Evolutionary conservation across 2,888 invertebrate species (phyloP).

Genomic region (Pterostichus niger): DNA sequence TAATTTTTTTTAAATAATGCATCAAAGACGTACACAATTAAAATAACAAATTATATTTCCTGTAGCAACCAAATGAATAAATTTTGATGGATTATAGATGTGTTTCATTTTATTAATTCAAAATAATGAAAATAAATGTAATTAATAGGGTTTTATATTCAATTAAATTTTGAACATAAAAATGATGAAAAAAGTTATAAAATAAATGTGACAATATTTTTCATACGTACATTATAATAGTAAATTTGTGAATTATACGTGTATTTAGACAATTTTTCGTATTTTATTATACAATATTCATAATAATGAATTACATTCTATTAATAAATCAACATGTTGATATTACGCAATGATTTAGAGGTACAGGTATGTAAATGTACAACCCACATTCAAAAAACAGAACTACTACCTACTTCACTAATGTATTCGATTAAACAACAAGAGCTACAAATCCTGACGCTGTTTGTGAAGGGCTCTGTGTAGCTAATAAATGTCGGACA

Average conservation of each 20-base stretch:
- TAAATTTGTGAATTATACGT: constrained; percentile 29
- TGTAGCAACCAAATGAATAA: too few relatives aligned
- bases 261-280: constrained; percentile 2
- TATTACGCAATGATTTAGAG: constrained; percentile 39
- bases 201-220: neutral
- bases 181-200: too few relatives aligned
- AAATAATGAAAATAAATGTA: too few relatives aligned
- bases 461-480: constrained; percentile 49
- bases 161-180: too few relatives aligned
- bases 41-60: too few relatives aligned
- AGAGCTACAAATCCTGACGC: constrained; percentile 35
- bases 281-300: constrained; percentile 14
- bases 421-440: constrained; percentile 7
- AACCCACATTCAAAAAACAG: constrained; percentile 3
- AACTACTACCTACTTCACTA: neutral
- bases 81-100: too few relatives aligned
- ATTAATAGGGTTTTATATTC: too few relatives aligned
- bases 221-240: neutral
- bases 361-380: constrained; percentile 47
- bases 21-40: too few relatives aligned
- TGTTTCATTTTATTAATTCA: too few relatives aligned
- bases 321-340: constrained; percentile 44
- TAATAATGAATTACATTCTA: constrained; percentile 11
- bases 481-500: constrained; percentile 64
- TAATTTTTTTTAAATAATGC: too few relatives aligned